phyloP scores from a whole-genome alignment of 2,888 invertebrate genomes.

The Latrodectus elegans region DNA sequence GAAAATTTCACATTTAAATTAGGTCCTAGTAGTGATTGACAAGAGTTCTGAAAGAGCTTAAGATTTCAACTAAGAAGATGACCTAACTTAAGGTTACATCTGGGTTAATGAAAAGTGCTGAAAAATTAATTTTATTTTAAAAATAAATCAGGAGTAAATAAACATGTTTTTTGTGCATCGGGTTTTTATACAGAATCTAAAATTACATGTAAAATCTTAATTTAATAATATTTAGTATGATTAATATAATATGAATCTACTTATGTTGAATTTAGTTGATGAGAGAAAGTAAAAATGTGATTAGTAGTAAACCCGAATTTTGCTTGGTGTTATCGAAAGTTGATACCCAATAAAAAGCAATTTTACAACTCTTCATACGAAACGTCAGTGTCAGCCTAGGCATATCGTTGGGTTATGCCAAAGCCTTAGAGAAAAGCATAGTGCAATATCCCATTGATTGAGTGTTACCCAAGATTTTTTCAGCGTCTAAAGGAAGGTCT shows the following conservation, averaged over 20 bases:
- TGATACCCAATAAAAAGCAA: not conserved
- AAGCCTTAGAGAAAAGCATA: not conserved
- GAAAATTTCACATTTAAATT: slow-evolving; percentile 42
- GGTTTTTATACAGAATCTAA: too few relatives aligned
- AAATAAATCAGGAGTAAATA: too few relatives aligned
- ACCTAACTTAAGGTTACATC: too few relatives aligned
- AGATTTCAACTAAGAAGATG: too few relatives aligned
- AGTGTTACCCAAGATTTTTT: too few relatives aligned
- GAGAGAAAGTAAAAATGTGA: not conserved
- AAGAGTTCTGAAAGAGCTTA: not conserved
- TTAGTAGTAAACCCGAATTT: not conserved
- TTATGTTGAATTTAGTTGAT: not conserved
- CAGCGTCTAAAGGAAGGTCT: too few relatives aligned
- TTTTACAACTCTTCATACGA: not conserved
- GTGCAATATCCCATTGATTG: not conserved
- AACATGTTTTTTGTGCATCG: too few relatives aligned
- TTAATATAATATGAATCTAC: too few relatives aligned
- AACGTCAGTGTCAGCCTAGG: not conserved
- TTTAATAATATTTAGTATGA: too few relatives aligned
- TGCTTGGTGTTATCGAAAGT: not conserved
- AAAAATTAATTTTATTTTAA: too few relatives aligned
- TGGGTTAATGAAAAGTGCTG: too few relatives aligned
- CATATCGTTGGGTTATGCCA: not conserved
- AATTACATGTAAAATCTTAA: too few relatives aligned
- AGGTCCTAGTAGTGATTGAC: slow-evolving; percentile 49